A percentile compares a stretch with the other conserved stretches of the same genome.
Conservation (phyloP, 2,797 vertebrate species). For the Pseudochromis fuscus region DNA sequence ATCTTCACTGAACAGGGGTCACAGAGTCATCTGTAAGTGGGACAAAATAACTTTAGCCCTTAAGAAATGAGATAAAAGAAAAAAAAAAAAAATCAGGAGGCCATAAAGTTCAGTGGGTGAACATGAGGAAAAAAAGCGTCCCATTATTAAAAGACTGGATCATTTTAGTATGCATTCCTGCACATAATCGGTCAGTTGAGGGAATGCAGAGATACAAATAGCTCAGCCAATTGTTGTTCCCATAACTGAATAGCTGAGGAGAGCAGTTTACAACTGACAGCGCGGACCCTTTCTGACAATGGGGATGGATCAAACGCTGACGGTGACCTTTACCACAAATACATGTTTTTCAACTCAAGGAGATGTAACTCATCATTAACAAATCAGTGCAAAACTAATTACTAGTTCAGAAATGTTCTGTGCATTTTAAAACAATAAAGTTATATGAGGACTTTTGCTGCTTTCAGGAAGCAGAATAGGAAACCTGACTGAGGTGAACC, state of each 20-base stretch:
- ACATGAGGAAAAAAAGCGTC: slow-evolving; percentile 27
- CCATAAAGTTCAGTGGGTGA: slow-evolving; percentile 34
- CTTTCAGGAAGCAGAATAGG: background rate
- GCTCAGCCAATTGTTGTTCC: slow-evolving; percentile 72
- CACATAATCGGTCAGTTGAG: slow-evolving; percentile 67
- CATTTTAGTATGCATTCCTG: slow-evolving; percentile 71
- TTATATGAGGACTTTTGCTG: background rate
- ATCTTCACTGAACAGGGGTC: slow-evolving; percentile 28
- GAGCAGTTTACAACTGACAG: slow-evolving; percentile 70
- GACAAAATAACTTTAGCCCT: slow-evolving; percentile 22
- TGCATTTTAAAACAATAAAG: too few species aligned
- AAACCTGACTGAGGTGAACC: background rate
- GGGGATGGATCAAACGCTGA: slow-evolving; percentile 54
- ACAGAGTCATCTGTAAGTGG: slow-evolving; percentile 20
- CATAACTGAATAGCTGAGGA: slow-evolving; percentile 73
- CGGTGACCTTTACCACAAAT: slow-evolving; percentile 30
- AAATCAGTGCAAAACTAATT: too few species aligned
- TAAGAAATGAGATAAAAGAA: background rate
- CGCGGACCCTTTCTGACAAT: slow-evolving; percentile 61
- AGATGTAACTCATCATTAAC: slow-evolving; percentile 2
- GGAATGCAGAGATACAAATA: slow-evolving; percentile 73
- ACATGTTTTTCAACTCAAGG: slow-evolving; percentile 37
- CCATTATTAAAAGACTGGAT: slow-evolving; percentile 61
- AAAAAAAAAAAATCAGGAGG: slow-evolving; percentile 14
- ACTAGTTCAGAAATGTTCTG: too few species aligned